Evolutionary conservation across 2,797 vertebrate genomes (phyloP).

Genomic region (Alectoris magna): DNA sequence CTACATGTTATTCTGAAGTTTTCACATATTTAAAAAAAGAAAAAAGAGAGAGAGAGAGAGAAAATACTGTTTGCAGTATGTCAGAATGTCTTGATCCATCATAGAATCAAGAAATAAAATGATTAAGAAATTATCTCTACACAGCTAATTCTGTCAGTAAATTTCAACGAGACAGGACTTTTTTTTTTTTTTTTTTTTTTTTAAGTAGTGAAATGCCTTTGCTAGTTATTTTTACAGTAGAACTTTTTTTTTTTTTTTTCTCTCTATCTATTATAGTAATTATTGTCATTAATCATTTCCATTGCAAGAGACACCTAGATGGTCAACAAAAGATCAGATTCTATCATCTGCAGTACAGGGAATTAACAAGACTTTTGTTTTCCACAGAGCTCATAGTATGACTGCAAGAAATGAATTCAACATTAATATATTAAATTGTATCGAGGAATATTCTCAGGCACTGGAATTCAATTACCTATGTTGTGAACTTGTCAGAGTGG

Average conservation of each 20-base stretch:
- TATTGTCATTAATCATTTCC: not conserved
- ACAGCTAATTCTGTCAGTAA: not conserved
- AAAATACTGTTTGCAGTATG: not conserved
- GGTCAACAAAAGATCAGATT: not conserved
- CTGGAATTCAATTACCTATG: not conserved
- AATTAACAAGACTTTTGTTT: not conserved
- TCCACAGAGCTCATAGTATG: not conserved
- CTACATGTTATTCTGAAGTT: not conserved
- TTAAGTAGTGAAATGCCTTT: not conserved
- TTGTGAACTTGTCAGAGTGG: not conserved
- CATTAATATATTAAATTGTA: not conserved
- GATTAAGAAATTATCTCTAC: accelerated
- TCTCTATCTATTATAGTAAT: not conserved
- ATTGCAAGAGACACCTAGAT: not conserved
- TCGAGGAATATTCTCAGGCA: not conserved
- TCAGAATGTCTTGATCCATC: not conserved
- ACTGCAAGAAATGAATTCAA: not conserved
- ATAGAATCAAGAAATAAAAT: not conserved
- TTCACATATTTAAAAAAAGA: not conserved
- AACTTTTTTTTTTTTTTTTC: not conserved
- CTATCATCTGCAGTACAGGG: not conserved
- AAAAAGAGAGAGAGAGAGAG: not conserved
- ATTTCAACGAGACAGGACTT: not conserved
- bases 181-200: not conserved
- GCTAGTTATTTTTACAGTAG: not conserved